phyloP scores from a whole-genome alignment of 2,797 vertebrate genomes.

The Cyprinodon diabolis region DNA sequence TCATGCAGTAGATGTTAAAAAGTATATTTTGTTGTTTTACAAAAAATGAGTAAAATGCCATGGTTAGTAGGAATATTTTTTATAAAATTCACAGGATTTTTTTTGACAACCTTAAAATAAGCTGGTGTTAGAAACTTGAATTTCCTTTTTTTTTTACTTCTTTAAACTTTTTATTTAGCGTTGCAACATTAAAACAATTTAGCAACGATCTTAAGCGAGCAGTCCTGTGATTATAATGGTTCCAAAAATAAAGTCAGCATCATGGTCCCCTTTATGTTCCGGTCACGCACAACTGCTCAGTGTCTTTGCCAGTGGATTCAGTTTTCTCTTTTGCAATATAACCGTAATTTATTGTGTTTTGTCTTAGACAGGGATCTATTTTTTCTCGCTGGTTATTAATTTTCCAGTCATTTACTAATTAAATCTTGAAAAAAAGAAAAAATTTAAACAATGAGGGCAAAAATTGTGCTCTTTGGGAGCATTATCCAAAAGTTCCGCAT shows the following conservation, averaged over 20 bases:
- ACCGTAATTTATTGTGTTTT: slow-evolving; percentile 9
- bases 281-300: slow-evolving; percentile 13
- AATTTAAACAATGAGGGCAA: slow-evolving; percentile 11
- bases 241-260: slow-evolving; percentile 44
- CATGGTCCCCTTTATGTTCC: slow-evolving; percentile 1
- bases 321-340: slow-evolving; percentile 10
- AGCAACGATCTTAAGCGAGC: slow-evolving; percentile 26
- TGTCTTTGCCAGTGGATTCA: slow-evolving; percentile 18
- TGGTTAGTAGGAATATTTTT: too few species aligned
- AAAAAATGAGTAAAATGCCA: too few species aligned
- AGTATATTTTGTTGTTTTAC: too few species aligned
- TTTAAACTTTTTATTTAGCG: background rate
- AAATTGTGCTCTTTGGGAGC: background rate
- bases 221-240: slow-evolving; percentile 48
- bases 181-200: slow-evolving; percentile 40
- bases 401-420: slow-evolving; percentile 19
- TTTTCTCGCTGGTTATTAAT: slow-evolving; percentile 10
- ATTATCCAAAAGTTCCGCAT: background rate
- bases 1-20: background rate
- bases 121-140: background rate
- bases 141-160: background rate
- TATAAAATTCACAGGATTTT: background rate
- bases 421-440: background rate
- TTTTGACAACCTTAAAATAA: background rate
- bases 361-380: slow-evolving; percentile 24